Base-by-base conservation (phyloP, 2,888 invertebrate species). In the Drosophila colorata region DNA sequence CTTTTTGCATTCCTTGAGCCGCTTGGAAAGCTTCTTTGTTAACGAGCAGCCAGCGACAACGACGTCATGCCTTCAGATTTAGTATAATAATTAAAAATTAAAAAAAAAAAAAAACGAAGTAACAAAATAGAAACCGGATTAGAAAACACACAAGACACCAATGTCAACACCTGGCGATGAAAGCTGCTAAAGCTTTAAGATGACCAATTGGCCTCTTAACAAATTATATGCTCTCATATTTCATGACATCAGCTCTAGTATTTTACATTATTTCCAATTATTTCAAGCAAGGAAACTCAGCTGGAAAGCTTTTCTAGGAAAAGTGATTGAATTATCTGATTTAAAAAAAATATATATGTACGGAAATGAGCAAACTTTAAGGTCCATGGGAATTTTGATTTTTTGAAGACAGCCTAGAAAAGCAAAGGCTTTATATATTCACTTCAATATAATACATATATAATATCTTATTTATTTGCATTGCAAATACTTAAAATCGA, bases 11-110 rank as follows among this genome's bases (percentile, higher is more conserved):
- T 74, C 72, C 76, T 68, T 79, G 65, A 46, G 85, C 53, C 67
- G 47, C 47, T 43, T 58, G 55, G 56, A 69, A 81, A 74, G 85
- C 82, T 85, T 81, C 74, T 64, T 74, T 68, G 60, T 63, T 70
- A 59, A 44, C 53, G 59, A 67, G 56, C 63, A 63, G 51, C 49
- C 20, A 53, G 28, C 56, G 46, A 48, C 57, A 18, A 67, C 75
- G 67, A 77, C 83, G 83, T 82, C 81, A 82, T 82, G 82, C 78
- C 65, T 69, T 65, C 16, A 53, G 72, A 67, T 78, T 79, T 67
- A 80, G 52, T 74, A 69, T 59, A 78, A 74, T 78, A 67, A 74
- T 77, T 70, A 57, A 69, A 73, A 69, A 53, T 47, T 33, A n/a
- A 56, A 64, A 41, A 38, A 47, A 46, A 49, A 52, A 59, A 56